These are phyloP conservation scores for Acrobasis repandana DNA, from an alignment of 2,888 invertebrate species.

Conservation along the genomic window DNA sequence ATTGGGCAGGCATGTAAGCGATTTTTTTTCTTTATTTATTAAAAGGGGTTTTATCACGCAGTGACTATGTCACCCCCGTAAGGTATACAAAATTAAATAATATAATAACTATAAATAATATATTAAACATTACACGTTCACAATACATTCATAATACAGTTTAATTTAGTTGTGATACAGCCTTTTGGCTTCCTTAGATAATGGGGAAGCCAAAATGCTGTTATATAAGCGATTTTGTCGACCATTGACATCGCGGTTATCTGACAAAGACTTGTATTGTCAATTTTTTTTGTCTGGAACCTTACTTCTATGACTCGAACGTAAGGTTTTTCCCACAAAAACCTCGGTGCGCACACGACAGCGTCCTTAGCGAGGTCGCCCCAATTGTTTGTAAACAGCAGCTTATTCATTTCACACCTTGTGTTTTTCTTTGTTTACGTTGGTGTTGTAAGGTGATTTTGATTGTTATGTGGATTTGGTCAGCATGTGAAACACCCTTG, in stretches of 20 bases:
- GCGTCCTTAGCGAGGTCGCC: slow-evolving; percentile 32
- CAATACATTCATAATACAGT: too few relatives aligned
- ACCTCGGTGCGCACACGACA: slow-evolving; percentile 23
- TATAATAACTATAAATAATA: too few relatives aligned
- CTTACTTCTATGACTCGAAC: slow-evolving; percentile 26
- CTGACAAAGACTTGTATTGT: background rate
- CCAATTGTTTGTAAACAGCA: slow-evolving; percentile 25
- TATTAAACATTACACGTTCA: too few relatives aligned
- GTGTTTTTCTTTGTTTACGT: slow-evolving; percentile 27
- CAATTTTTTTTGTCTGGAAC: slow-evolving; percentile 24
- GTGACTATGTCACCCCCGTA: too few relatives aligned
- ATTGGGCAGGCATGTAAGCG: too few relatives aligned
- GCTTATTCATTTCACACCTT: slow-evolving; percentile 26
- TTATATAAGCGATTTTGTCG: too few relatives aligned
- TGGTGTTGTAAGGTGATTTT: slow-evolving; percentile 23
- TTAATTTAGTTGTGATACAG: too few relatives aligned
- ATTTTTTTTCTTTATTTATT: too few relatives aligned
- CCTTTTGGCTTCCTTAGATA: too few relatives aligned
- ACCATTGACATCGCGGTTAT: background rate
- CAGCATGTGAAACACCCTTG: background rate
- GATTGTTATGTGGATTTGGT: background rate
- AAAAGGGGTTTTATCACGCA: too few relatives aligned
- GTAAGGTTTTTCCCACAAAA: slow-evolving; percentile 35
- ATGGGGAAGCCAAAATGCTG: too few relatives aligned
- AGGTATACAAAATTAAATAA: too few relatives aligned